Percentiles rank a stretch among this genome's conserved stretches.
Conservation (phyloP, 1,140 invertebrate species). For the Diplogasteroides magnus region DNA sequence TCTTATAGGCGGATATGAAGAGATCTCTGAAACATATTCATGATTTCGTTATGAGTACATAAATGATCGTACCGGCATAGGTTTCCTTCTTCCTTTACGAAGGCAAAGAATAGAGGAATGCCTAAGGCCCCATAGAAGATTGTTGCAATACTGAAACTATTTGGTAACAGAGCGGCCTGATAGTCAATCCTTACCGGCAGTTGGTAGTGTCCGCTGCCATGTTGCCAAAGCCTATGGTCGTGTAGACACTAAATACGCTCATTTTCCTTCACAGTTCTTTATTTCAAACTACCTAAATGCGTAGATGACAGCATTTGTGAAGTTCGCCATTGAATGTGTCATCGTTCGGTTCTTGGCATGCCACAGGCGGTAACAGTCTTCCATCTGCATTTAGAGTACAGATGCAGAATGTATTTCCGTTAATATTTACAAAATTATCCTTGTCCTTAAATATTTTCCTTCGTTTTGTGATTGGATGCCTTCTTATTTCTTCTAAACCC, state of each 20-base stretch:
- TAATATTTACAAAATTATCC: no score
- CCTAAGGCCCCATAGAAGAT: constrained; percentile 18
- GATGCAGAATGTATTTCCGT: no score
- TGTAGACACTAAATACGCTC: constrained; percentile 43
- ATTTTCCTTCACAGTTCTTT: constrained; percentile 3
- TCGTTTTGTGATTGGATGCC: no score
- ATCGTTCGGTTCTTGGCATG: constrained; percentile 40
- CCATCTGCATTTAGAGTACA: constrained; percentile 9
- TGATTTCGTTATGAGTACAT: constrained; percentile 32
- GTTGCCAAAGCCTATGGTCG: constrained; percentile 52
- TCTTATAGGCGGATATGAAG: constrained; percentile 25
- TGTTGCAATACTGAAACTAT: constrained; percentile 2
- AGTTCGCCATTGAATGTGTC: constrained; percentile 50
- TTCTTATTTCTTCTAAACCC: no score
- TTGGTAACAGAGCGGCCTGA: not conserved
- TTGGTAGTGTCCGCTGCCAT: constrained; percentile 41
- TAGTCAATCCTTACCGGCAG: constrained; percentile 35
- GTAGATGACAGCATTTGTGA: constrained; percentile 51
- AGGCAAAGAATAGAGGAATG: constrained; percentile 53
- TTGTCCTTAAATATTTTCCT: no score
- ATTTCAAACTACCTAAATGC: constrained; percentile 53
- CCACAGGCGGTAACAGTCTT: constrained; percentile 42
- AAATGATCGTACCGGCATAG: constrained; percentile 18
- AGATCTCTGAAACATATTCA: constrained; percentile 37
- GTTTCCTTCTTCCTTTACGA: constrained; percentile 52